Base-by-base conservation (phyloP, 92 coral and sea anemone genomes). In the Zoanthus solanderi region DNA sequence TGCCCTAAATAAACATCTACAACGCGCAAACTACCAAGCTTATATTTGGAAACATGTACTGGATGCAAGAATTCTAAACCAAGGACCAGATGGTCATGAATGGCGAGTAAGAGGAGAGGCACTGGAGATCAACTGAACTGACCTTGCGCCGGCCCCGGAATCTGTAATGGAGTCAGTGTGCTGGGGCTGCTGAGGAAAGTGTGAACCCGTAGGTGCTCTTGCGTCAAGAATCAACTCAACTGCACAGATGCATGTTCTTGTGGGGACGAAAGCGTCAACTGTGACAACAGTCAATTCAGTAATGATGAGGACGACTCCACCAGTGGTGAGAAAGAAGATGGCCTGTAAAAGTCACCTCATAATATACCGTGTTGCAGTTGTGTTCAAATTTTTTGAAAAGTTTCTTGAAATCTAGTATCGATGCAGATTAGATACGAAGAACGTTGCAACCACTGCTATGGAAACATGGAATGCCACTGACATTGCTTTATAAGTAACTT, bases 21-120 rank as follows among this genome's bases (percentile, higher is more conserved):
- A 65, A 67, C 90, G 91, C n/a, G 92, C 92, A 72, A 92, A 89
- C 83, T 85, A 85, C 83, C 92, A 92, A 34, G 42, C 42, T 34
- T 34, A 3, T 34, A 3, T 34, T 34, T 34, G 42, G 42, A 34
- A 34, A 34, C 2, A 34, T 34, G 42, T 0, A 34, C 42, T 34
- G 42, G 42, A 34, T 34, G 42, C 42, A 1, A 34, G 65, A 88
- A 88, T 15, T 75, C 80, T 57, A 34, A 92, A 78, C 58, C 82
- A 75, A 50, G 89, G 91, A 58, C 83, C 83, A 44, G 75, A 83
- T 7, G 75, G 91, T 45, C 91, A 91, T 18, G 94, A 89, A 30
- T 91, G 91, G 91, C 57, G 45, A 34, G 42, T 23, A 3, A 34
- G 42, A 34, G 42, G 42, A 23, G 23, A 23, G 23, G 23, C 46